Evolutionary conservation across 2,888 invertebrate species (phyloP).

Genomic region (Yponomeuta cagnagella): DNA sequence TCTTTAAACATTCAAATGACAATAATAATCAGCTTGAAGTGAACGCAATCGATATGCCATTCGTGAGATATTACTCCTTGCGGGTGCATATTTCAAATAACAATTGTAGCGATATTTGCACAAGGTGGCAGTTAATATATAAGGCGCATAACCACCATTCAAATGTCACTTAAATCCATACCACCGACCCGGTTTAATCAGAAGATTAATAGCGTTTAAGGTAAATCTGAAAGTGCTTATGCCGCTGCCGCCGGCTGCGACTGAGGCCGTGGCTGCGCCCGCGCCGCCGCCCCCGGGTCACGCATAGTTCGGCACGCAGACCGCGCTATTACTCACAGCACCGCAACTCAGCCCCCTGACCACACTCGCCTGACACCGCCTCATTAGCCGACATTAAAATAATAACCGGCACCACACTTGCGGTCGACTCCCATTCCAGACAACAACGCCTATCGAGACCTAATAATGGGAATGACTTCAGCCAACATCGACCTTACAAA

Average conservation of each 20-base stretch:
- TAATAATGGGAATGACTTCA: background rate
- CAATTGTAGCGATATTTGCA: slow-evolving; percentile 18
- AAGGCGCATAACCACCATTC: slow-evolving; percentile 30
- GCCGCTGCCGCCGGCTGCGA: slow-evolving; percentile 26
- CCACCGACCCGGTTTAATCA: slow-evolving; percentile 42
- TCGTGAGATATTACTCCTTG: slow-evolving; percentile 22
- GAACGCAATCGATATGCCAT: slow-evolving; percentile 8
- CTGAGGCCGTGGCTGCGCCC: slow-evolving; percentile 29
- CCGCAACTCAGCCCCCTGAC: slow-evolving; percentile 45
- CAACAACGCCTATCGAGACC: slow-evolving; percentile 26
- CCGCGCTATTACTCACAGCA: slow-evolving; percentile 43
- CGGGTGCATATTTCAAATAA: slow-evolving; percentile 19
- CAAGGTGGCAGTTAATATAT: slow-evolving; percentile 20
- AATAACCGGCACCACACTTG: slow-evolving; percentile 43
- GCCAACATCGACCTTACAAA: background rate
- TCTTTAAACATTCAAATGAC: background rate
- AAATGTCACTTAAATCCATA: slow-evolving; percentile 44
- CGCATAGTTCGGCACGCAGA: slow-evolving; percentile 45
- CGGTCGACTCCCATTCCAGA: slow-evolving; percentile 31
- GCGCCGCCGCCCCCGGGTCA: slow-evolving; percentile 29
- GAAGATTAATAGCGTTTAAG: slow-evolving; percentile 53
- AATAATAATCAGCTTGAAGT: background rate
- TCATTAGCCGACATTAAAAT: slow-evolving; percentile 58
- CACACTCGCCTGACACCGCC: slow-evolving; percentile 48
- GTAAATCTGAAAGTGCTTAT: slow-evolving; percentile 50